Evolutionary conservation across 2,113 vertebrate genomes (phyloP), one percentile per base, ranked within the genome.

Genomic region (Ammodramus savannarum): DNA sequence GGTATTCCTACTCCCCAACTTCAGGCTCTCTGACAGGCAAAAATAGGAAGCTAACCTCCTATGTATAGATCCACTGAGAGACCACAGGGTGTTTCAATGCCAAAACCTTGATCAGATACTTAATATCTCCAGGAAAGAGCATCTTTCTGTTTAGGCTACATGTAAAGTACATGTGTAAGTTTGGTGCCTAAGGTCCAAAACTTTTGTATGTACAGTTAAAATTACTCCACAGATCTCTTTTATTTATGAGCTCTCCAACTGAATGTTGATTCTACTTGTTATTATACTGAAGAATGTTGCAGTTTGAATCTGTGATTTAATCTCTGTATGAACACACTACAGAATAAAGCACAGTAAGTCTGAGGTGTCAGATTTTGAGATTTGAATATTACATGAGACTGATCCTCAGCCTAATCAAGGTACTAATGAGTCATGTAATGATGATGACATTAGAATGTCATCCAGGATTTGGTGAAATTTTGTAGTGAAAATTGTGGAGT

Each of bases 331-430:
- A 55, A 54, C 86, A 34, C 10, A 13, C 29, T 84, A 16, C 29
- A 34, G 65, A 76, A 51, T 26, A 43, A 67, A 77, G 16, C 16
- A 3, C 25, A 6, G 9, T 78, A 51, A 27, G 51, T 51, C 12
- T 69, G 55, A 79, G 32, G 12, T 7, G 3, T 48, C 6, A 21
- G 9, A 26, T 39, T 52, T 36, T 71, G 36, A 41, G 25, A 54
- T 29, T 54, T 59, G 9, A 27, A 4, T 0, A 0, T 69, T 59
- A 12, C 3, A 2, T 15, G 11, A 41, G 26, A 59, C 21, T 55
- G 48, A 41, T 72, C 39, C 16, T 77, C 48, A 57, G 15, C 21
- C 38, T 66, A 23, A 18, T 46, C 43, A 15, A 69, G 38, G n/a
- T 62, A 14, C 15, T 75, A 38, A 38, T 22, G 22, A 44, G 17